These are phyloP conservation scores for Thamnaconus septentrionalis DNA, from an alignment of 2,113 vertebrate species.

Conservation along the genomic window DNA sequence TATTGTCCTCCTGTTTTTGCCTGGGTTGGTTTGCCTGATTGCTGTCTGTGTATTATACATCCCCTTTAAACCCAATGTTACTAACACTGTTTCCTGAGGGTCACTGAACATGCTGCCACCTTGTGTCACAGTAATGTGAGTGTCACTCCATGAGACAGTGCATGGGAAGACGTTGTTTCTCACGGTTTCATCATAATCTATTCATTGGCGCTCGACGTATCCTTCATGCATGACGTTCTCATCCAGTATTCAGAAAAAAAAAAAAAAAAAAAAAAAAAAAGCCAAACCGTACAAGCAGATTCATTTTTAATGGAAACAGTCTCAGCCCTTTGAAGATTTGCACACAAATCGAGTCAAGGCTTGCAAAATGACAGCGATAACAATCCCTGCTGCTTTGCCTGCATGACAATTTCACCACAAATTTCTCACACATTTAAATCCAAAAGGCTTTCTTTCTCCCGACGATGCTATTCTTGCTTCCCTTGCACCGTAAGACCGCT, in stretches of 20 bases:
- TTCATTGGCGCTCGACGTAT: constrained; percentile 26
- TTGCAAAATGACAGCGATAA: not conserved
- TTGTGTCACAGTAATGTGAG: constrained; percentile 4
- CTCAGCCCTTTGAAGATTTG: not conserved
- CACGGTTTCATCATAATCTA: constrained; percentile 36
- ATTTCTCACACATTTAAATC: not conserved
- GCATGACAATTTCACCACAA: too few relatives aligned
- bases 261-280: too few relatives aligned
- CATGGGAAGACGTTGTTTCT: constrained; percentile 23
- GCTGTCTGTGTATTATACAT: too few relatives aligned
- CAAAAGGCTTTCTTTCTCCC: not conserved
- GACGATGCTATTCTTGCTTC: too few relatives aligned
- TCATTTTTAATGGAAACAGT: not conserved
- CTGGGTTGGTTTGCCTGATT: too few relatives aligned
- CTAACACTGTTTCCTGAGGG: not conserved
- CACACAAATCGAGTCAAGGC: not conserved
- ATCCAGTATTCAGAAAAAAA: not conserved
- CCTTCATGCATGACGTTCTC: constrained; percentile 22
- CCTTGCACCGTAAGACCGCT: too few relatives aligned
- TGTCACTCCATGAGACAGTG: constrained; percentile 5
- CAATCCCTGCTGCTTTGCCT: too few relatives aligned
- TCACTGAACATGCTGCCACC: not conserved
- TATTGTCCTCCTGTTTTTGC: too few relatives aligned
- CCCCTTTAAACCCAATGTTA: not conserved
- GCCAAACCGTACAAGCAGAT: too few relatives aligned